phyloP scores from a whole-genome alignment of 2,797 vertebrate species.

The Manis javanica region DNA sequence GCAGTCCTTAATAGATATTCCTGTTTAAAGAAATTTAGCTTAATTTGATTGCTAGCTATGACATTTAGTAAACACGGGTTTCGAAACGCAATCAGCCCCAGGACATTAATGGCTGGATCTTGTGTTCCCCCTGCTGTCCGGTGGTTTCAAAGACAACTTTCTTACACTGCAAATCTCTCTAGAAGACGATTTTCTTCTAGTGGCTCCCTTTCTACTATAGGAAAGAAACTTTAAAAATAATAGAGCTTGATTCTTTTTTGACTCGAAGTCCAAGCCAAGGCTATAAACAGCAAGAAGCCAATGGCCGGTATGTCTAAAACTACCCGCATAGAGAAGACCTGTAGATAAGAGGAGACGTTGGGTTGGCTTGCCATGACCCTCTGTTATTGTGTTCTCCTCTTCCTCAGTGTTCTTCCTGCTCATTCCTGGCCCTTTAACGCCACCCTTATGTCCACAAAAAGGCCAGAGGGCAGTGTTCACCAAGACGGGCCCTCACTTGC shows the following conservation, averaged over 20 bases:
- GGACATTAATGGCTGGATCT: too few species aligned
- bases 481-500: not conserved
- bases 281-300: not conserved
- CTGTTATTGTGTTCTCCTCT: fast-evolving
- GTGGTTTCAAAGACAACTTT: not conserved
- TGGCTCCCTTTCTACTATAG: not conserved
- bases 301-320: not conserved
- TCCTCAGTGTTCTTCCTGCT: not conserved
- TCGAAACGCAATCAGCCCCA: not conserved
- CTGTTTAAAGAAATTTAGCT: not conserved
- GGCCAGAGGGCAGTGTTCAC: not conserved
- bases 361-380: fast-evolving
- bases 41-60: not conserved
- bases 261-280: not conserved
- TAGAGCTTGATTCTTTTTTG: not conserved
- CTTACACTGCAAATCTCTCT: not conserved
- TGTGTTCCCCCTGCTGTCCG: not conserved
- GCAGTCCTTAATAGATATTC: not conserved
- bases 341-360: not conserved
- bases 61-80: not conserved
- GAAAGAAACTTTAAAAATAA: not conserved
- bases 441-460: fast-evolving
- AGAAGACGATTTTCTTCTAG: not conserved
- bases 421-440: not conserved
- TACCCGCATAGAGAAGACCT: not conserved